phyloP scores from a whole-genome alignment of 2,113 vertebrate species.

The Epinephelus lanceolatus region DNA sequence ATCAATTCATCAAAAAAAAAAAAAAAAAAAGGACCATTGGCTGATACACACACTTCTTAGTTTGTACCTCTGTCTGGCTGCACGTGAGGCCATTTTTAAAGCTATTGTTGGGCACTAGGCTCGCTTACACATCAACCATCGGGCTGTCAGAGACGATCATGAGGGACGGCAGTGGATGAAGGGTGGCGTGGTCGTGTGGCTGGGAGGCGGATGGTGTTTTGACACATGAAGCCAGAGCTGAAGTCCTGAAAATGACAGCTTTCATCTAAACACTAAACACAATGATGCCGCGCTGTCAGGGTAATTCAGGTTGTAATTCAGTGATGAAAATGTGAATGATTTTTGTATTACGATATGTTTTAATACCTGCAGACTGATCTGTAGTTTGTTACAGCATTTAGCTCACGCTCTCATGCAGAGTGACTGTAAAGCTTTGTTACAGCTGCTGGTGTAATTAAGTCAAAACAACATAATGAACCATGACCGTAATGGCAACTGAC shows the following conservation, averaged over 20 bases:
- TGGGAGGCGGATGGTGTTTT: slow-evolving; percentile 43
- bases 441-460: slow-evolving; percentile 18
- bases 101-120: slow-evolving; percentile 13
- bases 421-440: background rate
- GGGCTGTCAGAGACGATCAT: slow-evolving; percentile 40
- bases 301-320: background rate
- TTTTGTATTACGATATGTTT: background rate
- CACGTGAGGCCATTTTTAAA: background rate
- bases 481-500: slow-evolving; percentile 21
- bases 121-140: slow-evolving; percentile 29
- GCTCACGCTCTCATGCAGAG: background rate
- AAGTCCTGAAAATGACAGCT: slow-evolving; percentile 38
- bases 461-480: background rate
- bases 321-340: background rate
- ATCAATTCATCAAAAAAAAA: slow-evolving; percentile 12
- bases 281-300: background rate
- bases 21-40: background rate
- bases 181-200: slow-evolving; percentile 4
- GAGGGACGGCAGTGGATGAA: slow-evolving; percentile 2
- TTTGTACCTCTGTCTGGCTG: background rate
- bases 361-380: background rate
- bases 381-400: background rate
- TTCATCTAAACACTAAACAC: slow-evolving; percentile 8
- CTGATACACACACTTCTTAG: background rate
- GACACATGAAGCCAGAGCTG: slow-evolving; percentile 1